Evolutionary conservation across 2,113 vertebrate species (phyloP), one percentile per base, ranked within the genome.

Genomic region (Eretmochelys imbricata): DNA sequence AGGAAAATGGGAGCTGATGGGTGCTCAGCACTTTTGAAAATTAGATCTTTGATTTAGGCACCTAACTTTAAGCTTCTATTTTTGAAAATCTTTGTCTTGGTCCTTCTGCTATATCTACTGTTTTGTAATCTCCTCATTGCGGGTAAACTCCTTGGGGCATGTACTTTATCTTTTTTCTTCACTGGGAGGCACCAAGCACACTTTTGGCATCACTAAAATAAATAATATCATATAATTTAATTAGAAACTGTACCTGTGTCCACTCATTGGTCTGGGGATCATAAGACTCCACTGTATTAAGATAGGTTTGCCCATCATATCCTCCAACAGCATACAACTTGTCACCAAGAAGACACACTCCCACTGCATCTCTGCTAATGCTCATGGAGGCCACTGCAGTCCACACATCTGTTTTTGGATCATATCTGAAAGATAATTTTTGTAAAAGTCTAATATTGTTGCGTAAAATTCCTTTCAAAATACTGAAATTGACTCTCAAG

Each of bases 361-460:
- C 99, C 79, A 99, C 99, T 0, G 99, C 99, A 81, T 99, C 99
- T 96, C 99, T 98, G 98, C 99, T 99, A 93, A 99, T 98, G 97
- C 99, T 99, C 99, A 99, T 99, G 17, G 99, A 99, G 29, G 99
- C 99, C 50, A 99, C 99, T n/a, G 99, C 98, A 16, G 99, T 99
- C 99, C 99, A 99, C 93, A 98, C 97, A 69, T 99, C 99, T 78
- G 99, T 99, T 98, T 99, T 99, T 53, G 99, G 99, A 98, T 99
- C 99, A 90, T 99, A 99, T 96, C 99, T 99, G 89, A 90, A 96
- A 98, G 54, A 97, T 22, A 97, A 83, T 87, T 51, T 46, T 50
- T 84, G 29, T 94, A 84, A 97, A 4, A 4, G 35, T 88, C 50
- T 76, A 59, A 54, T 94, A 59, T 25, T 10, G 11, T 76, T 93